Evolutionary conservation across 2,113 vertebrate species (phyloP), one percentile per base, ranked within the genome.

Genomic region (Haemorhous mexicanus): DNA sequence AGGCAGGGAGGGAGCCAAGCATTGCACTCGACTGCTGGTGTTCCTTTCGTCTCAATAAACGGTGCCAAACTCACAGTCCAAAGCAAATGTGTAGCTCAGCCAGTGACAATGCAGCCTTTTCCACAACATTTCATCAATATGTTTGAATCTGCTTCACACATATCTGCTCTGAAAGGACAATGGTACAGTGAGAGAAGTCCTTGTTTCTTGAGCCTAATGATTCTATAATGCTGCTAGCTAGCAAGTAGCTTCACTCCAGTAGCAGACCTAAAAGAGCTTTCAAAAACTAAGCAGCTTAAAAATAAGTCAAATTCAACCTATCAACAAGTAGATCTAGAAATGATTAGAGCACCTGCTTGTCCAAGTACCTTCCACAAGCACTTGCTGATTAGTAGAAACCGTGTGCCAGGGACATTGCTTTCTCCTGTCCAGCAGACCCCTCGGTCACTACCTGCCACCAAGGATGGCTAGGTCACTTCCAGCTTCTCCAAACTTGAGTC

Each of bases 1-100:
- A 80, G 79, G 47, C 61, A 84, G 55, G 43, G 68, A 77, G 50
- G 72, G 87, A 93, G 95, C 90, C 94, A 96, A 93, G 72, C 76
- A 86, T 62, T 92, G 92, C 95, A 84, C 88, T 90, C 50, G 14
- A 13, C 50, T 17, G 46, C 53, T 83, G 50, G 63, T 37, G 49
- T 76, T 95, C 77, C 90, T 92, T 83, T 94, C 2, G 1, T 85
- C 88, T 83, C 75, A 62, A 59, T 76, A 4, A 61, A 66, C 0
- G 0, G 28, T 91, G 96, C 95, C 96, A 95, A 96, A 94, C 63
- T 49, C 85, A 94, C 27, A 66, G 43, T 80, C 90, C 85, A 94
- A 95, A 96, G 83, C 47, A 96, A 96, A 95, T 41, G 66, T 52
- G 74, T n/a, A 83, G 72, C 68, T 83, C 50, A 77, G 75, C 50